A percentile compares a stretch with the other conserved stretches of the same genome.
Evolutionary conservation across 1,140 invertebrate species (phyloP).

Genomic region (Lordiphosa mommai): DNA sequence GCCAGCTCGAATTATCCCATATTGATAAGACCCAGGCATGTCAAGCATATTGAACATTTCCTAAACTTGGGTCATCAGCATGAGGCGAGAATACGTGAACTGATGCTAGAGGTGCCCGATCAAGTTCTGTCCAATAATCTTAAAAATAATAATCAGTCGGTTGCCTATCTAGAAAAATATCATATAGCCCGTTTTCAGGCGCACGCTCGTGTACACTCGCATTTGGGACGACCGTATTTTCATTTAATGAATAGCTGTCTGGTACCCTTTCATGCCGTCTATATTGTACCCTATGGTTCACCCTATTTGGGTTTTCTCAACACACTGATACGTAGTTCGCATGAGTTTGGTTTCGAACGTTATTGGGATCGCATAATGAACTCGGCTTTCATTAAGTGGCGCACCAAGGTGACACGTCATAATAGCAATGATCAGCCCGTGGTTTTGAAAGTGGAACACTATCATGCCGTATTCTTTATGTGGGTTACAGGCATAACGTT

Average conservation of each 20-base stretch:
- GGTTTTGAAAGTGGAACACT: slow-evolving; percentile 63
- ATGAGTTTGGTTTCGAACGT: slow-evolving; percentile 58
- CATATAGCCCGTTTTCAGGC: slow-evolving; percentile 59
- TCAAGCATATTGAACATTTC: slow-evolving; percentile 52
- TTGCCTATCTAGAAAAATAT: slow-evolving; percentile 68
- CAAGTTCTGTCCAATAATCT: slow-evolving; percentile 15
- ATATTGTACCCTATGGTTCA: slow-evolving; percentile 71
- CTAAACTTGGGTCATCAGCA: slow-evolving; percentile 28
- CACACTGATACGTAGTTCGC: slow-evolving; percentile 46
- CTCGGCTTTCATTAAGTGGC: slow-evolving; percentile 53
- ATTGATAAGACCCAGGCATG: slow-evolving; percentile 38
- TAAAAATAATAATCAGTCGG: slow-evolving; percentile 40
- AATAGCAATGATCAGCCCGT: slow-evolving; percentile 49
- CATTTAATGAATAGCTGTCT: slow-evolving; percentile 72
- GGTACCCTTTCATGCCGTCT: slow-evolving; percentile 71
- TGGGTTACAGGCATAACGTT: slow-evolving; percentile 50
- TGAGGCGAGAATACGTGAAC: slow-evolving; percentile 38
- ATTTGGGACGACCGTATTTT: slow-evolving; percentile 46
- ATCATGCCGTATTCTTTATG: slow-evolving; percentile 62
- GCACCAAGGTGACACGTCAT: slow-evolving; percentile 35
- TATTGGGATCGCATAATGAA: slow-evolving; percentile 74
- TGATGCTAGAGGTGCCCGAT: slow-evolving; percentile 43
- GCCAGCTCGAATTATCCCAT: slow-evolving; percentile 46
- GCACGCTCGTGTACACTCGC: slow-evolving; percentile 48
- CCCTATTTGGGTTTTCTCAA: slow-evolving; percentile 71